Evolutionary conservation across 30 jellyfish, hydroid and myxozoan genomes (phyloP), one percentile per base, ranked within the genome.

Genomic region (Sanderia malayensis): DNA sequence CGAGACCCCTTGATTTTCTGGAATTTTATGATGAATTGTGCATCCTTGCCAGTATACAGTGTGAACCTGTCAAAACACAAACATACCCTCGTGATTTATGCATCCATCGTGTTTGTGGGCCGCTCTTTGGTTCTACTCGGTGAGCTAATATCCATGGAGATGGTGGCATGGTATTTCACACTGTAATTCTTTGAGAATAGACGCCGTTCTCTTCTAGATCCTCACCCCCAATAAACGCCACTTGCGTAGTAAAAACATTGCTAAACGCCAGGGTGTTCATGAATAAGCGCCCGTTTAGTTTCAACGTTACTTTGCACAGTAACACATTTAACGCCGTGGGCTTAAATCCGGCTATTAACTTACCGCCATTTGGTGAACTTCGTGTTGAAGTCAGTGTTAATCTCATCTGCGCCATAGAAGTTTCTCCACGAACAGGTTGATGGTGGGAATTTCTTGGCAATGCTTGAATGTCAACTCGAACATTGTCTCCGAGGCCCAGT

Each of bases 401-500:
- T 47, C 73, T 76, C 88, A 29, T 76, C 88, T 0, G 47, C 59
- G 6, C 80, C 88, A 34, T 76, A 76, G 75, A 76, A 76, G 30
- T 76, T 76, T n/a, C 88, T 53, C n/a, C 57, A 76, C 55, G 64
- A 76, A 63, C 66, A 76, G 57, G 34, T 33, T 30, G 25, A 76
- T 67, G 15, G 88, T 76, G 25, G 88, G 88, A 11, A 28, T 31
- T 45, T 62, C 69, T 30, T 76, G 80, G 34, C 88, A 76, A 25
- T 76, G 88, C 20, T 21, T 67, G 27, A 61, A 76, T 22, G 76
- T 67, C 74, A 76, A 31, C 66, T 76, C 88, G 58, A 76, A 76
- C 44, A 47, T 20, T 17, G 88, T 76, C 44, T 76, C 88, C 21
- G 77, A 45, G 17, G 88, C 88, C 88, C 88, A 76, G 75, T 76